Percentiles rank a stretch among this genome's conserved stretches.
Evolutionary conservation across 2,888 invertebrate genomes (phyloP).

Genomic region (Ganaspis brasiliensis): DNA sequence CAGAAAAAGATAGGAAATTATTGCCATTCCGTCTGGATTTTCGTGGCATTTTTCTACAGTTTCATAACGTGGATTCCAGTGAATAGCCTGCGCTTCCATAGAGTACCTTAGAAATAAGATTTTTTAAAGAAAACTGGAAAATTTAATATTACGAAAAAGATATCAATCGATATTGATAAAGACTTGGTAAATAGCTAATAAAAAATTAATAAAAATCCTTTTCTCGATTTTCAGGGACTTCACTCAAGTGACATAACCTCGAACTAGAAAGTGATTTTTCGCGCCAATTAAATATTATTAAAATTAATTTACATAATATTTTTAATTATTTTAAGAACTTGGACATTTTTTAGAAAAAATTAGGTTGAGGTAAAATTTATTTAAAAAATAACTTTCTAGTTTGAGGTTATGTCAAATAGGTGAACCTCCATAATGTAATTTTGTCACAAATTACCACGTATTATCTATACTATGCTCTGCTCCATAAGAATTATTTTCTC

Average conservation of each 20-base stretch:
- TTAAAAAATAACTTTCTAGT: too few relatives aligned
- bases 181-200: too few relatives aligned
- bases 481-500: conserved; percentile 66
- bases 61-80: conserved; percentile 69
- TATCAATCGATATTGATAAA: too few relatives aligned
- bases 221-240: too few relatives aligned
- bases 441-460: conserved; percentile 65
- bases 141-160: conserved; percentile 1
- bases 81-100: conserved; percentile 72
- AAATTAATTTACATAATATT: not conserved
- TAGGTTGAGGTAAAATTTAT: too few relatives aligned
- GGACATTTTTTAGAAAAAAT: too few relatives aligned
- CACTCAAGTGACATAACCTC: too few relatives aligned
- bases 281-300: not conserved
- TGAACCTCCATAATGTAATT: too few relatives aligned
- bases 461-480: conserved; percentile 70
- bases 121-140: not conserved
- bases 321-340: too few relatives aligned
- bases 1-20: conserved; percentile 68
- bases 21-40: conserved; percentile 67
- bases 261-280: too few relatives aligned
- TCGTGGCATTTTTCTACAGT: conserved; percentile 67
- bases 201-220: too few relatives aligned
- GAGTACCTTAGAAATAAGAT: conserved; percentile 62
- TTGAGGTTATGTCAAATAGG: too few relatives aligned